phyloP scores from a whole-genome alignment of 2,113 vertebrate genomes.

The Capreolus pygargus region DNA sequence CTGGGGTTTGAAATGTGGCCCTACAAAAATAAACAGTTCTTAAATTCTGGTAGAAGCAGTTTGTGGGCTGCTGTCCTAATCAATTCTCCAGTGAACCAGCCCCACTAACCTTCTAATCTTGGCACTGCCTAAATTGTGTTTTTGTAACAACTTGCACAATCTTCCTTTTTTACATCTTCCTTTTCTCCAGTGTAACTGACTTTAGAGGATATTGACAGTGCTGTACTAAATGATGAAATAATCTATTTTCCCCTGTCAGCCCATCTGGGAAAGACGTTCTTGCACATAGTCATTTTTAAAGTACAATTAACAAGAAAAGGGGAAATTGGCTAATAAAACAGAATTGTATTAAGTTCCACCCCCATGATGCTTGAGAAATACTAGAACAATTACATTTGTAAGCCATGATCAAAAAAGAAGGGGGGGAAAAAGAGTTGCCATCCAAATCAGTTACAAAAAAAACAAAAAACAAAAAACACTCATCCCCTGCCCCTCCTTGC shows the following conservation, averaged over 20 bases:
- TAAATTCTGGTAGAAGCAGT: background rate
- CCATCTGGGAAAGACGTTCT: background rate
- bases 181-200: background rate
- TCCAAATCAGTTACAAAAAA: background rate
- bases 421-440: background rate
- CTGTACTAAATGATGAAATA: background rate
- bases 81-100: background rate
- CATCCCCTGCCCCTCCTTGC: background rate
- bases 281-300: background rate
- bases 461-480: background rate
- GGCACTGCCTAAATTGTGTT: background rate
- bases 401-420: background rate
- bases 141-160: slow-evolving; percentile 7
- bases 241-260: background rate
- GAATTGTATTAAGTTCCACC: slow-evolving; percentile 44
- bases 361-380: slow-evolving; percentile 38
- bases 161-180: background rate
- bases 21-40: slow-evolving; percentile 33
- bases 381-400: background rate
- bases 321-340: slow-evolving; percentile 54
- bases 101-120: background rate
- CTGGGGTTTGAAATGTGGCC: slow-evolving; percentile 16
- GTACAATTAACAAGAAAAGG: background rate
- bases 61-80: background rate
- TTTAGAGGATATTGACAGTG: background rate